These are phyloP conservation scores for Dolichomitus sp. DNA, from an alignment of 2,888 invertebrate species.

Conservation along the genomic window DNA sequence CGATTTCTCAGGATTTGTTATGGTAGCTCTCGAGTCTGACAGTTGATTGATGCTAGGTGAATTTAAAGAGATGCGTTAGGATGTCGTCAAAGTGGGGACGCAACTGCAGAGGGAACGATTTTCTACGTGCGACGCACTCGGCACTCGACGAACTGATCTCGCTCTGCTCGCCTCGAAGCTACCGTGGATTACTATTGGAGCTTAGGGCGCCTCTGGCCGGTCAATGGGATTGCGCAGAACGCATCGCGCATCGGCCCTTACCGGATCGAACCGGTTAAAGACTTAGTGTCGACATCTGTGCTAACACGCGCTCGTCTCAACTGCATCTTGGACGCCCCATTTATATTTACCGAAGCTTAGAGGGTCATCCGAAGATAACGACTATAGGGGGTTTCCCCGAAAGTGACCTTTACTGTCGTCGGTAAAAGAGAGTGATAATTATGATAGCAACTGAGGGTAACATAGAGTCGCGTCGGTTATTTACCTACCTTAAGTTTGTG, in stretches of 20 bases:
- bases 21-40: conserved; percentile 26
- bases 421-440: conserved; percentile 12
- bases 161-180: conserved; percentile 77
- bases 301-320: not conserved
- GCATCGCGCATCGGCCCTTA: conserved; percentile 78
- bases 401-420: not conserved
- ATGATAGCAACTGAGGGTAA: not conserved
- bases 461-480: not conserved
- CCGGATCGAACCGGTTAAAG: conserved; percentile 75
- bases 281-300: conserved; percentile 81
- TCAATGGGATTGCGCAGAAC: conserved; percentile 84
- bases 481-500: not conserved
- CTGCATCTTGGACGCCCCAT: not conserved
- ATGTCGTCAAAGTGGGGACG: conserved; percentile 22
- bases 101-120: conserved; percentile 49
- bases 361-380: not conserved
- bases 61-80: conserved; percentile 37
- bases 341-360: not conserved
- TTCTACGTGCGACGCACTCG: conserved; percentile 64
- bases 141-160: conserved; percentile 66
- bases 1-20: conserved; percentile 26
- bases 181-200: conserved; percentile 82
- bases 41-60: conserved; percentile 19
- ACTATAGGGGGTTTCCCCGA: not conserved
- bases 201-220: conserved; percentile 74